A percentile compares a stretch with the other conserved stretches of the same genome.
These are phyloP conservation scores for Conomelus anceps DNA, from an alignment of 2,888 invertebrate species.

Conservation along the genomic window DNA sequence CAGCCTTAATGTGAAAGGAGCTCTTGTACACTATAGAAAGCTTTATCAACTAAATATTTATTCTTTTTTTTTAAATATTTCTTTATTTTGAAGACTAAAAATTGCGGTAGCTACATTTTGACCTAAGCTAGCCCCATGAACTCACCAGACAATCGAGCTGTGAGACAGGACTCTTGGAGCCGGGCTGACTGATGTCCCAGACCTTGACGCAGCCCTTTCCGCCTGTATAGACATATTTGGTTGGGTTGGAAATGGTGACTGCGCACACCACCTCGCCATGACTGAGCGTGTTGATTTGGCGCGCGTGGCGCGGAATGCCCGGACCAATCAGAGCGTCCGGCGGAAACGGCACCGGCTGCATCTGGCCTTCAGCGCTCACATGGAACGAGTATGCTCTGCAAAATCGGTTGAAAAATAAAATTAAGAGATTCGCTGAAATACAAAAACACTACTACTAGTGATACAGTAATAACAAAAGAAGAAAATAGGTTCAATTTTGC, in stretches of 20 bases:
- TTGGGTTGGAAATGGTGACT: slow-evolving; percentile 82
- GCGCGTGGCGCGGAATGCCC: slow-evolving; percentile 88
- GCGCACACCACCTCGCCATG: slow-evolving; percentile 98
- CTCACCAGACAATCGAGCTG: slow-evolving; percentile 77
- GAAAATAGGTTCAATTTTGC: too few relatives aligned
- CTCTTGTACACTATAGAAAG: too few relatives aligned
- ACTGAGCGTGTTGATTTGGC: slow-evolving; percentile 81
- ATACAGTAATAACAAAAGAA: neutral
- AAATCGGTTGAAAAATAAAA: too few relatives aligned
- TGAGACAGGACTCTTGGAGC: slow-evolving; percentile 69
- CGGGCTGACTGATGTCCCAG: slow-evolving; percentile 69
- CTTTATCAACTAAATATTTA: too few relatives aligned
- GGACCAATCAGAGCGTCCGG: slow-evolving; percentile 86
- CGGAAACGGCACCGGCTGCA: slow-evolving; percentile 90
- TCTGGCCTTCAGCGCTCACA: slow-evolving; percentile 78
- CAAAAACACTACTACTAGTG: neutral
- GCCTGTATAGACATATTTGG: slow-evolving; percentile 93
- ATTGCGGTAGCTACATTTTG: too few relatives aligned
- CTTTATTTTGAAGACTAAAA: too few relatives aligned
- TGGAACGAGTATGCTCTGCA: slow-evolving; percentile 88
- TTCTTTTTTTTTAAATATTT: too few relatives aligned
- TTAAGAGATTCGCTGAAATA: too few relatives aligned
- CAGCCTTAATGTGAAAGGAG: too few relatives aligned
- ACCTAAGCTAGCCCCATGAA: too few relatives aligned
- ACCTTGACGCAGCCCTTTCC: slow-evolving; percentile 94